These are phyloP conservation scores for Crenuchus spilurus DNA, from an alignment of 2,797 vertebrate species.

Conservation along the genomic window DNA sequence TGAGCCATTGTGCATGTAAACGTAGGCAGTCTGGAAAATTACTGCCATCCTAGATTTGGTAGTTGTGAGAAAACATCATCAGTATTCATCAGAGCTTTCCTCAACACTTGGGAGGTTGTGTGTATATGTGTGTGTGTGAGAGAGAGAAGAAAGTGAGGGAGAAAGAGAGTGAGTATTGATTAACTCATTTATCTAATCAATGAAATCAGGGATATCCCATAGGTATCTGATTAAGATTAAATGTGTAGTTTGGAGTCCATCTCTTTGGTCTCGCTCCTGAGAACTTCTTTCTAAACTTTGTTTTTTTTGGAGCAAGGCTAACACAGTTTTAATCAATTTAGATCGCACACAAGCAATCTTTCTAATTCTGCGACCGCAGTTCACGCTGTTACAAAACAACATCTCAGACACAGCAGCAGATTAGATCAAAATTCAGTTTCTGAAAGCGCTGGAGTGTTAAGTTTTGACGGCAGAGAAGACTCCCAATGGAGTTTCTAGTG, in stretches of 20 bases:
- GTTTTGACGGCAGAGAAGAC: conserved; percentile 9
- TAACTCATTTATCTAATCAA: conserved; percentile 39
- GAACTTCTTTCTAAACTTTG: conserved; percentile 26
- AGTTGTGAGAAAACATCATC: background rate
- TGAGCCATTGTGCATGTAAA: no score
- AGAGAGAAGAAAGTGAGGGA: background rate
- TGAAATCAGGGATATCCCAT: conserved; percentile 27
- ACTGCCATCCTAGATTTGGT: conserved; percentile 17
- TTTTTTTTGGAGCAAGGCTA: conserved; percentile 18
- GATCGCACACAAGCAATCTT: background rate
- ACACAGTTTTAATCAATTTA: conserved; percentile 13
- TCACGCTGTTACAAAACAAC: background rate
- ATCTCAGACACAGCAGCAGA: background rate
- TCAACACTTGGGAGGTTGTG: background rate
- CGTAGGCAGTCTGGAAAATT: conserved; percentile 17
- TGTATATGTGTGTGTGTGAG: background rate
- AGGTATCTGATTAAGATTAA: conserved; percentile 54
- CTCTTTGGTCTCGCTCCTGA: conserved; percentile 5
- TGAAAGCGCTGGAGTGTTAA: conserved; percentile 17
- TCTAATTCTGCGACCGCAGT: background rate
- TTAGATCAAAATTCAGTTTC: conserved; percentile 11
- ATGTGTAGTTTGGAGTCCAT: conserved; percentile 21
- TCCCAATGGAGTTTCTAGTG: conserved; percentile 19
- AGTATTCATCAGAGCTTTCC: conserved; percentile 30
- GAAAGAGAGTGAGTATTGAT: conserved; percentile 39